phyloP scores from a whole-genome alignment of 2,888 invertebrate genomes.

The Eristalis tenax region DNA sequence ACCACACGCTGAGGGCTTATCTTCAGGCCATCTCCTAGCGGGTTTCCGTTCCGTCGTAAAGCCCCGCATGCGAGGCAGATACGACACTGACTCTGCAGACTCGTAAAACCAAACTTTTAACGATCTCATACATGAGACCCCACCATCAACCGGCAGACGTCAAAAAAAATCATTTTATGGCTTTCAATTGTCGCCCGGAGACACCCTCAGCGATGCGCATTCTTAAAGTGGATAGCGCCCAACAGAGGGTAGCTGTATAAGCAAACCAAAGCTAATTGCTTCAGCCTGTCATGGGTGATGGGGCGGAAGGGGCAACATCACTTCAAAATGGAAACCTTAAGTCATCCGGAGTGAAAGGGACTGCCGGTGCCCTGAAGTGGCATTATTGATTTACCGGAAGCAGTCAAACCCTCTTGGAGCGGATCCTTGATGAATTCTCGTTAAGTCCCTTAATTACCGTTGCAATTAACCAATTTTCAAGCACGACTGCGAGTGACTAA shows the following conservation, averaged over 20 bases:
- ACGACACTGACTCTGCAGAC: background rate
- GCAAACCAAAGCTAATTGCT: background rate
- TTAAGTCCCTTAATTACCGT: conserved; percentile 46
- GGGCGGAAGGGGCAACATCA: no score
- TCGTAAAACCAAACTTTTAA: background rate
- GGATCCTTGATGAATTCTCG: conserved; percentile 11
- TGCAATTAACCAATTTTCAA: conserved; percentile 53
- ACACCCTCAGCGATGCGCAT: background rate
- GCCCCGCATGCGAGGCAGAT: background rate
- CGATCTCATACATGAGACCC: background rate
- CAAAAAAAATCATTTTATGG: background rate
- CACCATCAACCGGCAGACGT: background rate
- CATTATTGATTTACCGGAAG: conserved; percentile 8
- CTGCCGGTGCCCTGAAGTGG: conserved; percentile 1
- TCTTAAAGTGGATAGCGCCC: background rate
- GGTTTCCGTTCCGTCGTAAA: background rate
- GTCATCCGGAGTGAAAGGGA: background rate
- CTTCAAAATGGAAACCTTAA: background rate
- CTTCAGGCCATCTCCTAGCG: background rate
- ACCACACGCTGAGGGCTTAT: background rate
- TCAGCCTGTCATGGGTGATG: background rate
- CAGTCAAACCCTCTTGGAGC: background rate
- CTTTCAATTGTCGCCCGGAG: background rate
- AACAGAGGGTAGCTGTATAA: background rate
- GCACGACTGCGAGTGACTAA: conserved; percentile 19